phyloP scores from a whole-genome alignment of 2,113 vertebrate species.

The Halichoeres trimaculatus region DNA sequence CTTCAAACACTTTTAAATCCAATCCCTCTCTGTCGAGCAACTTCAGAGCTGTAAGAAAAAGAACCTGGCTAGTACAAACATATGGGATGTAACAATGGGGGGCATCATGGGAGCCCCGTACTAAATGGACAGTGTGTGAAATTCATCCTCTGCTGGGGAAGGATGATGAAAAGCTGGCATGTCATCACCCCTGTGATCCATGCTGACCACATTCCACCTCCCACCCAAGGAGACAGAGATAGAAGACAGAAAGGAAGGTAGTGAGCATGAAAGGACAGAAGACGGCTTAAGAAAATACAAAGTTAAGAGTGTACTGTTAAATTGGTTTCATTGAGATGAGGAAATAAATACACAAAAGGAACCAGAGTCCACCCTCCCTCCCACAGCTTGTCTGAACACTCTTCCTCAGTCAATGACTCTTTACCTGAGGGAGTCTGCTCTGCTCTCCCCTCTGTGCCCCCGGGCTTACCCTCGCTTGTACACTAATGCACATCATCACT shows the following conservation, averaged over 20 bases:
- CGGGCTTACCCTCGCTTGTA: constrained; percentile 57
- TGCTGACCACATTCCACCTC: constrained; percentile 42
- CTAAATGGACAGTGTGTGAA: constrained; percentile 69
- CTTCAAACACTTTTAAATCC: constrained; percentile 58
- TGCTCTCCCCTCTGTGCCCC: constrained; percentile 44
- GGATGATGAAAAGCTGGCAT: constrained; percentile 64
- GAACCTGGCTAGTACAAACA: constrained; percentile 34
- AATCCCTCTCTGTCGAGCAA: constrained; percentile 53
- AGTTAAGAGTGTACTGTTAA: constrained; percentile 13
- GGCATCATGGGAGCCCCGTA: constrained; percentile 21
- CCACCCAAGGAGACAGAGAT: constrained; percentile 52
- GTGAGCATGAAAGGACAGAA: not conserved
- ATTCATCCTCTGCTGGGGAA: constrained; percentile 52
- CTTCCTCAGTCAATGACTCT: constrained; percentile 54
- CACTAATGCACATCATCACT: constrained; percentile 73
- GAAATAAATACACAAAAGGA: constrained; percentile 15
- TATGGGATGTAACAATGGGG: constrained; percentile 41
- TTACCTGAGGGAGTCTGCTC: constrained; percentile 53
- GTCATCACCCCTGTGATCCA: constrained; percentile 65
- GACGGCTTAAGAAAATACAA: not conserved
- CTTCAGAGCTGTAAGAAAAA: constrained; percentile 31
- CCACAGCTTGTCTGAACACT: constrained; percentile 56
- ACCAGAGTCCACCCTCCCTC: constrained; percentile 38
- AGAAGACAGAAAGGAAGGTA: constrained; percentile 4
- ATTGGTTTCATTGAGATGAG: constrained; percentile 45